Percentiles rank a stretch among this genome's conserved stretches.
phyloP scores from a whole-genome alignment of 2,113 vertebrate genomes.

The Bos indicus region DNA sequence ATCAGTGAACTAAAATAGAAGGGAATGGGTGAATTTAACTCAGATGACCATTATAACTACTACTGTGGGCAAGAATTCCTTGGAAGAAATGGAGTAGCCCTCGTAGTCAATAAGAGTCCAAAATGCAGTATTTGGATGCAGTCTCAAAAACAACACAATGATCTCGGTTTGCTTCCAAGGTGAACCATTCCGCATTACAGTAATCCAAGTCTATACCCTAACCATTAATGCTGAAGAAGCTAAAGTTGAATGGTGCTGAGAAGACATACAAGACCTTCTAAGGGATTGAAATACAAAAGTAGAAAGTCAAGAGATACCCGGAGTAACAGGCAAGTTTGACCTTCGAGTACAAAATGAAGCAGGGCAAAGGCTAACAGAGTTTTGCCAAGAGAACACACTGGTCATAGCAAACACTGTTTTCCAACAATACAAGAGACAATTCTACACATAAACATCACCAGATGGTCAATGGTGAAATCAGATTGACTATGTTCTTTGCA shows the following conservation, averaged over 20 bases:
- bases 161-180: background rate
- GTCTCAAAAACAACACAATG: background rate
- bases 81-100: background rate
- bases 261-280: background rate
- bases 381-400: background rate
- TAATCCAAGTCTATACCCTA: background rate
- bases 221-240: background rate
- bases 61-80: background rate
- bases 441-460: background rate
- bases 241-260: background rate
- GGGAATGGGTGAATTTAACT: background rate
- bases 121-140: background rate
- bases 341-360: background rate
- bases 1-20: background rate
- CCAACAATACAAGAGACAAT: background rate
- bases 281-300: background rate
- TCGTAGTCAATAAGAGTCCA: background rate
- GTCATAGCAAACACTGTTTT: background rate
- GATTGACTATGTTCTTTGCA: background rate
- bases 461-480: background rate
- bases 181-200: background rate
- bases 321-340: background rate
- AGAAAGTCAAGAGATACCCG: background rate
- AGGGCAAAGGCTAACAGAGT: background rate
- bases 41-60: background rate